These are phyloP conservation scores for Heliconius hortense DNA, from an alignment of 2,888 invertebrate genomes.

Conservation along the genomic window DNA sequence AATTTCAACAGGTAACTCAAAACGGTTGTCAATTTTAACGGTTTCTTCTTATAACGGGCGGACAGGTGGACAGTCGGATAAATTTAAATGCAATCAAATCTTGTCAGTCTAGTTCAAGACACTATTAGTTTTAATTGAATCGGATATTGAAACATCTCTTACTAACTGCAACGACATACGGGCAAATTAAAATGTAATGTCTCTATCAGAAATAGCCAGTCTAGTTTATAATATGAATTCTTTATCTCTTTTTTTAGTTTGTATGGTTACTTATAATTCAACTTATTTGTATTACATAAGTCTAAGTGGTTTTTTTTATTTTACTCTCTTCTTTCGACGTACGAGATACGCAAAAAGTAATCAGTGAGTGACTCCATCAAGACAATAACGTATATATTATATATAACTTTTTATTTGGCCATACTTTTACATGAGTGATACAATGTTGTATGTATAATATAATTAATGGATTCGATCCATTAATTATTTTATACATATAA, in stretches of 20 bases:
- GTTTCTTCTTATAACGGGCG: slow-evolving; percentile 44
- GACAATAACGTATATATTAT: background rate
- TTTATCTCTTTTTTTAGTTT: too few species aligned
- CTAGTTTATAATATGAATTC: background rate
- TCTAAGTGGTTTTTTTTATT: background rate
- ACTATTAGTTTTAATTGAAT: slow-evolving; percentile 43
- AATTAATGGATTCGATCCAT: too few species aligned
- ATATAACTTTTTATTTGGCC: too few species aligned
- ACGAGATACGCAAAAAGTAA: background rate
- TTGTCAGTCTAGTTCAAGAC: slow-evolving; percentile 43
- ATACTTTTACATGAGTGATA: too few species aligned
- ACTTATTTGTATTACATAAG: background rate
- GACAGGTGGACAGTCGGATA: slow-evolving; percentile 45
- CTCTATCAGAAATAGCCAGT: slow-evolving; percentile 13
- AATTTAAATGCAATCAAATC: slow-evolving; percentile 46
- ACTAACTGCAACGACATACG: slow-evolving; percentile 22
- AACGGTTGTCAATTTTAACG: slow-evolving; percentile 54
- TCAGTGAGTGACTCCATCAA: background rate
- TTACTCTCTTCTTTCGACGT: background rate
- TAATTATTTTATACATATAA: too few species aligned
- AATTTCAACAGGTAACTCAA: slow-evolving; percentile 49
- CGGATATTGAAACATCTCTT: slow-evolving; percentile 35
- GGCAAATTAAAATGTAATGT: slow-evolving; percentile 13
- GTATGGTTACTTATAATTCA: too few species aligned
- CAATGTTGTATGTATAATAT: too few species aligned